phyloP scores from a whole-genome alignment of 2,797 vertebrate genomes.

The Momotus momota region DNA sequence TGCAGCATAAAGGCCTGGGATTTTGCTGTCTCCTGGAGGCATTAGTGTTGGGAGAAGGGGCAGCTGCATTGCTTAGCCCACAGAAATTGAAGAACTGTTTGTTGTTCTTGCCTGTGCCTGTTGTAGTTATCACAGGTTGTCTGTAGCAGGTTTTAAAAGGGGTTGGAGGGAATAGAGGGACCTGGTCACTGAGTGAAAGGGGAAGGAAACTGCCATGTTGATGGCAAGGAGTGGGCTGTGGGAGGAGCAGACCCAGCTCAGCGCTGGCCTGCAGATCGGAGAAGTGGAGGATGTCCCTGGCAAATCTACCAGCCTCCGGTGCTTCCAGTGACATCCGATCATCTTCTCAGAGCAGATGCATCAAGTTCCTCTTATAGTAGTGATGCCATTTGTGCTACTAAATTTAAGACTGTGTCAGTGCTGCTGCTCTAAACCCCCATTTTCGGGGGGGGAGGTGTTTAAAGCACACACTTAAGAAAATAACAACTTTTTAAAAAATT shows the following conservation, averaged over 20 bases:
- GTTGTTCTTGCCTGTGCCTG: not conserved
- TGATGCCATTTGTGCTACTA: slow-evolving; percentile 2
- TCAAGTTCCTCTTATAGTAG: not conserved
- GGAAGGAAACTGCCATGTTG: not conserved
- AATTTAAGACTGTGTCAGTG: slow-evolving; percentile 5
- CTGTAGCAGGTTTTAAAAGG: not conserved
- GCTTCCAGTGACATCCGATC: not conserved
- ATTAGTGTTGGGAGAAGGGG: not conserved
- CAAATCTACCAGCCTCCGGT: not conserved
- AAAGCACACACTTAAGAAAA: not conserved
- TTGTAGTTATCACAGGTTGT: not conserved
- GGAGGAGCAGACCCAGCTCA: not conserved
- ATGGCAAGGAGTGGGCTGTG: not conserved
- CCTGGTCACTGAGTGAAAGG: not conserved
- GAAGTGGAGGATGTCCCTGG: not conserved
- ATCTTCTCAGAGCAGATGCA: not conserved
- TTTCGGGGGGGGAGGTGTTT: not conserved
- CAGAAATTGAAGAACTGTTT: not conserved
- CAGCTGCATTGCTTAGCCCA: not conserved
- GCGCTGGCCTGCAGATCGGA: not conserved
- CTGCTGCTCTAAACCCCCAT: not conserved
- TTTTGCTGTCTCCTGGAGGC: not conserved
- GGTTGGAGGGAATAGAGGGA: not conserved
- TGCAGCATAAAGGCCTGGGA: not conserved
- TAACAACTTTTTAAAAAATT: no score